Evolutionary conservation across 2,797 vertebrate species (phyloP).

Genomic region (Sebastes minor): DNA sequence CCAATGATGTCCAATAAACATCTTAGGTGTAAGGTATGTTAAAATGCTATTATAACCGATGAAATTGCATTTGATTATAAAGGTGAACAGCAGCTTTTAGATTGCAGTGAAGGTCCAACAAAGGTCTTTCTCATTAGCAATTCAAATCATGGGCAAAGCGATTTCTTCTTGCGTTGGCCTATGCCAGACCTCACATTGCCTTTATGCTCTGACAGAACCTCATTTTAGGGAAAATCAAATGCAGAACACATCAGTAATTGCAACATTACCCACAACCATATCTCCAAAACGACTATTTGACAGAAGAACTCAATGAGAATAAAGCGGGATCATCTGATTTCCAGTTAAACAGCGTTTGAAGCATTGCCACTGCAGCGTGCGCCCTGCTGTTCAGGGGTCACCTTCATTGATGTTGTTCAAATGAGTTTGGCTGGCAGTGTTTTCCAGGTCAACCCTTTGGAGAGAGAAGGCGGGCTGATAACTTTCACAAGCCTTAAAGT

Average conservation of each 20-base stretch:
- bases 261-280: slow-evolving; percentile 51
- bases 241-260: slow-evolving; percentile 59
- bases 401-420: slow-evolving; percentile 63
- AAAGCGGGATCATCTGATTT: slow-evolving; percentile 44
- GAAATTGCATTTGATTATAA: slow-evolving; percentile 26
- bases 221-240: slow-evolving; percentile 62
- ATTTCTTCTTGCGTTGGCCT: slow-evolving; percentile 35
- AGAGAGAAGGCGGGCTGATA: not conserved
- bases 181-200: slow-evolving; percentile 25
- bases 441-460: slow-evolving; percentile 48
- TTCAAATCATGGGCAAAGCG: slow-evolving; percentile 59
- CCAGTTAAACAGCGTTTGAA: slow-evolving; percentile 52
- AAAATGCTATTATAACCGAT: slow-evolving; percentile 6
- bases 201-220: slow-evolving; percentile 50
- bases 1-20: slow-evolving; percentile 16
- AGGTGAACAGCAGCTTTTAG: slow-evolving; percentile 43
- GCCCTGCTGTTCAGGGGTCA: slow-evolving; percentile 64
- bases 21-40: slow-evolving; percentile 2
- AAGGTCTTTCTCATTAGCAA: slow-evolving; percentile 63
- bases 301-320: slow-evolving; percentile 46
- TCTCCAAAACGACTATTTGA: slow-evolving; percentile 50
- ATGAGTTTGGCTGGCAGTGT: slow-evolving; percentile 54
- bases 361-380: slow-evolving; percentile 38
- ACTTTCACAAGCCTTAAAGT: slow-evolving; percentile 27
- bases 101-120: slow-evolving; percentile 14